A percentile compares a stretch with the other conserved stretches of the same genome.
Conservation (phyloP, 2,797 vertebrate genomes). For the Clamator glandarius region DNA sequence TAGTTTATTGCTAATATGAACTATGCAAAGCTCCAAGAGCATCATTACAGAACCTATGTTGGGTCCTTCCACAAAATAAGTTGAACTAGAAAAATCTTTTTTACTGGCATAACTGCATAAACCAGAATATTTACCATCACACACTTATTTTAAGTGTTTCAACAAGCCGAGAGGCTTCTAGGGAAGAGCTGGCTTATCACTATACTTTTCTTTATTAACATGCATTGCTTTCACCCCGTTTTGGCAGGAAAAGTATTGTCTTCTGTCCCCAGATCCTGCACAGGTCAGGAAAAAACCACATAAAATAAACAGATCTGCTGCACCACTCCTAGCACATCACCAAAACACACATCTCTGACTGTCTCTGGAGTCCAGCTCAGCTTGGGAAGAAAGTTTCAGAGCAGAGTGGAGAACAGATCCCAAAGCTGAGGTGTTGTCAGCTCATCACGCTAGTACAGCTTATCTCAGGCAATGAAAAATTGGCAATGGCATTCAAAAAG, state of each 20-base stretch:
- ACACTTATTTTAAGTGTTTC: neutral
- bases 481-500: no score
- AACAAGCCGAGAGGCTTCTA: neutral
- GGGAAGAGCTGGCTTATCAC: neutral
- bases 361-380: neutral
- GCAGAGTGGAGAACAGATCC: no score
- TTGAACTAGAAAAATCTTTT: neutral
- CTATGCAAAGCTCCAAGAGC: neutral
- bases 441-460: no score
- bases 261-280: neutral
- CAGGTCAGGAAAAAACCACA: neutral
- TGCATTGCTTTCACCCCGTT: neutral
- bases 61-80: neutral
- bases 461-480: no score
- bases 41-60: neutral
- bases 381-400: no score
- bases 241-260: neutral
- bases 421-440: no score
- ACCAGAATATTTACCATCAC: neutral
- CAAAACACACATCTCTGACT: neutral
- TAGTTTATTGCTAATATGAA: neutral
- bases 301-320: neutral
- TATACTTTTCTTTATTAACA: no score
- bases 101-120: neutral
- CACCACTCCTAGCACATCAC: neutral